phyloP scores from a whole-genome alignment of 2,797 vertebrate species.

The Chlorospingus flavigularis region DNA sequence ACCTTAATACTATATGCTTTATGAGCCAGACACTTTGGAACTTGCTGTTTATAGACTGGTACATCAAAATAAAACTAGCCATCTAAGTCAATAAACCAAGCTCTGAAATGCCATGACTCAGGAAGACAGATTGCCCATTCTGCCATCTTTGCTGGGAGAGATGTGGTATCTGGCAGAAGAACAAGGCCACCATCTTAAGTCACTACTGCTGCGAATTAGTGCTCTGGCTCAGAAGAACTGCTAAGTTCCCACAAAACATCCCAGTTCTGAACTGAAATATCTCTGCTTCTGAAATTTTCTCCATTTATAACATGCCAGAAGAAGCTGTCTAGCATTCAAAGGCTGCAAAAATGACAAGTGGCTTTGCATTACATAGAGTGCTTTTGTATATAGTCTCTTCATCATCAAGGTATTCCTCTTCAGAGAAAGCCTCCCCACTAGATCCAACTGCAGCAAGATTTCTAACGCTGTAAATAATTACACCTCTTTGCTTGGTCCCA shows the following conservation, averaged over 20 bases:
- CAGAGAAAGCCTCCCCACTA: background rate
- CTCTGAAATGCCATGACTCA: background rate
- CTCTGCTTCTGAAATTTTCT: background rate
- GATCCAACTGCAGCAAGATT: background rate
- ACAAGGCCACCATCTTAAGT: background rate
- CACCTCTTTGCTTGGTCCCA: background rate
- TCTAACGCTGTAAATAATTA: slow-evolving; percentile 19
- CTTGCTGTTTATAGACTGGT: background rate
- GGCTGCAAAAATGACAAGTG: background rate
- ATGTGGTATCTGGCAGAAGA: background rate
- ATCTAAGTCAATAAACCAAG: background rate
- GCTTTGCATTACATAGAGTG: background rate
- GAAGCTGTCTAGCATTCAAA: background rate
- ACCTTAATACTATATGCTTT: background rate
- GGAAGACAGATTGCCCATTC: background rate
- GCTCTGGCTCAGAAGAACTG: no score
- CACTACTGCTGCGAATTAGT: background rate
- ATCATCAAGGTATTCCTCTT: background rate
- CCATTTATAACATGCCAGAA: background rate
- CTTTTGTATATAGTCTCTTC: background rate
- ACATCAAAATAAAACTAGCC: background rate
- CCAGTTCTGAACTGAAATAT: background rate
- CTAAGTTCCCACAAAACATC: background rate
- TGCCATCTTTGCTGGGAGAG: background rate
- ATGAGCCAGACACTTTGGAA: background rate